A percentile compares a stretch with the other conserved stretches of the same genome.
Conservation (phyloP, 2,113 vertebrate species). For the Phrynosoma platyrhinos region DNA sequence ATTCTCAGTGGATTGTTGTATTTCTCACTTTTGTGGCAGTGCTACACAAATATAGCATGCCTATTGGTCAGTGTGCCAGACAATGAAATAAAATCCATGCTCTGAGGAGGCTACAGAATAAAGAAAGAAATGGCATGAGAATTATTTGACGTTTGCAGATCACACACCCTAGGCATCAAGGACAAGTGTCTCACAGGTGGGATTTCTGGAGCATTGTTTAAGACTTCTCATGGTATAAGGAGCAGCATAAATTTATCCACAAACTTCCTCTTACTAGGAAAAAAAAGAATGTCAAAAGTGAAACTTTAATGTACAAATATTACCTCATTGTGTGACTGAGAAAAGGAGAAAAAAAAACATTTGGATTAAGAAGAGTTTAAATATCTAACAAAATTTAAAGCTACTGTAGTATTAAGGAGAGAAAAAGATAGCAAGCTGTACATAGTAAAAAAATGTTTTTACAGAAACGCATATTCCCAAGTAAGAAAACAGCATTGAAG, state of each 20-base stretch:
- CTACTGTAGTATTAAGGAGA: slow-evolving; percentile 86
- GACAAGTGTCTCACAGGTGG: background rate
- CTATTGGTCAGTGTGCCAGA: background rate
- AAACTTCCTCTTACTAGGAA: slow-evolving; percentile 79
- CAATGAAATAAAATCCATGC: slow-evolving; percentile 11
- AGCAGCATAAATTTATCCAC: slow-evolving; percentile 49
- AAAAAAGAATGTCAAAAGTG: slow-evolving; percentile 80
- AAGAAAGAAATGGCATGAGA: background rate
- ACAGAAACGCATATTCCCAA: slow-evolving; percentile 80
- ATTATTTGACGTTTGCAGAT: background rate
- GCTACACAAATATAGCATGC: background rate
- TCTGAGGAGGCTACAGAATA: background rate
- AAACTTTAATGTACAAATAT: slow-evolving; percentile 96
- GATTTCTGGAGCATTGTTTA: slow-evolving; percentile 27
- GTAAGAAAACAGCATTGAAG: slow-evolving; percentile 82
- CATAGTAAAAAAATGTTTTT: slow-evolving; percentile 87
- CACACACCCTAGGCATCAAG: background rate
- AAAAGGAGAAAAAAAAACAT: slow-evolving; percentile 78
- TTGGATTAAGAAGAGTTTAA: slow-evolving; percentile 86
- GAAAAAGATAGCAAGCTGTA: slow-evolving; percentile 85
- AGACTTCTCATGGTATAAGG: slow-evolving; percentile 39
- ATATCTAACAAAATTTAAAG: slow-evolving; percentile 84
- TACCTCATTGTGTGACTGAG: slow-evolving; percentile 97
- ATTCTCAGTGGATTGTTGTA: slow-evolving; percentile 7
- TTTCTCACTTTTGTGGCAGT: background rate